Base-by-base conservation (phyloP, 2,888 invertebrate species). In the Notocelia uddmanniana region DNA sequence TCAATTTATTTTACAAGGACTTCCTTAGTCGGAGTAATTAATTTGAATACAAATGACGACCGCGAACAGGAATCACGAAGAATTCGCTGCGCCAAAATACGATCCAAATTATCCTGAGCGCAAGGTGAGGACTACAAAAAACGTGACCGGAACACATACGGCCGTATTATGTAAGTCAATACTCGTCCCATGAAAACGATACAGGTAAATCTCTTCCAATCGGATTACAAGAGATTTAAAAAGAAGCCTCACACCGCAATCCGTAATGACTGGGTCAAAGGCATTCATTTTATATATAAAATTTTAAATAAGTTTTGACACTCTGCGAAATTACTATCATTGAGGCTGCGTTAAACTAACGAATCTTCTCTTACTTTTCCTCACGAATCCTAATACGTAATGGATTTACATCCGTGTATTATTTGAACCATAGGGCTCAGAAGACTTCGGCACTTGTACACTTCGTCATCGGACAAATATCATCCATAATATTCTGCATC, bases 211-310 rank as follows among this genome's bases (percentile, higher is more conserved):
- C 82, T 82, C 70, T 79, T 80, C 52, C 79, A 89, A 90, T 88
- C 85, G 84, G 86, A 87, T 90, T 88, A 88, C 79, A 76, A 73
- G 52, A 11, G 75, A 80, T 77, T 78, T 76, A 80, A 79, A 79
- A 79, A 71, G 87, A 89, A 85, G 78, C 86, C 88, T 62, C 82
- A 83, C 60, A 79, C 68, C 66, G 59, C 41, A 37, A 37, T 63
- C 77, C 67, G 74, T 75, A 31, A 79, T 71, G 80, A 84, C 80
- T 86, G 80, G 88, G 87, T 86, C 85, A 87, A 84, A 85, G 83
- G 79, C 81, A 81, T 77, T 76, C 76, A 79, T 79, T 83, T 82
- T 78, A 80, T 79, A 77, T 3, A 60, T 8, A 60, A 69, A 37
- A 31, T 45, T 26, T 23, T 26, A 23, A 45, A 45, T 41, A 45